Conservation (phyloP, 37 sponge, comb jelly and placozoan genomes). For the Agelas oroides region DNA sequence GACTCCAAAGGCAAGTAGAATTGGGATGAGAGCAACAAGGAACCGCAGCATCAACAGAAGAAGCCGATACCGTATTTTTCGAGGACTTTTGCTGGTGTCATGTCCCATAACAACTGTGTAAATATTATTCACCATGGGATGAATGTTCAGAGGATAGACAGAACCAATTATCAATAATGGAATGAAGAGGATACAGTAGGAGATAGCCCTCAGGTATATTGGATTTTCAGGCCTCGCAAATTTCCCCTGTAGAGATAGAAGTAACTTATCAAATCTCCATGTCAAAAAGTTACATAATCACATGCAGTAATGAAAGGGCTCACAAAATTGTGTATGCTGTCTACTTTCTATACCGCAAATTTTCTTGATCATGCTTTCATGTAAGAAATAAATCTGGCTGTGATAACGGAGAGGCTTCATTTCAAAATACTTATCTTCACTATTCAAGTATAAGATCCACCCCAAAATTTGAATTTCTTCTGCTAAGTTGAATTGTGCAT, state of each 20-base stretch:
- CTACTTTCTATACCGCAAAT: too few relatives aligned
- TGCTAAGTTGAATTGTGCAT: too few relatives aligned
- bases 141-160: slow-evolving; percentile 74
- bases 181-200: slow-evolving; percentile 78
- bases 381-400: too few relatives aligned
- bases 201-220: slow-evolving; percentile 45
- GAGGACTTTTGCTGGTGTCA: slow-evolving; percentile 13
- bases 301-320: too few relatives aligned
- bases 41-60: slow-evolving; percentile 51
- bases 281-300: too few relatives aligned
- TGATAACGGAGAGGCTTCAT: too few relatives aligned
- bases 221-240: background rate
- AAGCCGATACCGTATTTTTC: background rate
- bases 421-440: too few relatives aligned
- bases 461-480: too few relatives aligned
- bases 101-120: slow-evolving; percentile 50
- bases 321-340: too few relatives aligned
- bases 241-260: slow-evolving; percentile 11
- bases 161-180: slow-evolving; percentile 80
- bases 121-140: slow-evolving; percentile 67
- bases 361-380: too few relatives aligned
- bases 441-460: too few relatives aligned
- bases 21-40: slow-evolving; percentile 56
- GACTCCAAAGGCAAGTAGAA: slow-evolving; percentile 61
- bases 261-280: too few relatives aligned